Base-by-base conservation (phyloP, 2,113 vertebrate genomes). In the Gallinago undulata region DNA sequence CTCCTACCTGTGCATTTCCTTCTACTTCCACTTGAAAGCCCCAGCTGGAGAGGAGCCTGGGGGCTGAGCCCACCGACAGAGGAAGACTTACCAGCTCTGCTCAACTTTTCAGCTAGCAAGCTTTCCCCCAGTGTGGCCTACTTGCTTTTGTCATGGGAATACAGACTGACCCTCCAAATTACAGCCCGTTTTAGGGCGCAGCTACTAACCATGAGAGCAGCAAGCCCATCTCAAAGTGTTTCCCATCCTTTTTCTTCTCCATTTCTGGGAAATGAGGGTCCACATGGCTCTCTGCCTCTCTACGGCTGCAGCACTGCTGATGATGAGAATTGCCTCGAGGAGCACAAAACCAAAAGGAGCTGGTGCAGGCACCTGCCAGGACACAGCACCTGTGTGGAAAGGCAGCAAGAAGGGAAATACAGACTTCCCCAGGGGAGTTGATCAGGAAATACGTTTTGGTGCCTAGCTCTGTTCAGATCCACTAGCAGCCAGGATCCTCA, bases 11-110 rank as follows among this genome's bases (percentile, higher is more conserved):
- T 7, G 0, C 13, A 6, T 57, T 89, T 89, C 18, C 21, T 77
- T 60, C 59, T 43, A 33, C 27, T 37, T 74, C 39, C 21, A 21
- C 28, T 48, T 62, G 41, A 66, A 91, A 77, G 59, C 16, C 14
- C 6, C 31, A 66, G 30, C 23, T 31, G 0, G 0, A 62, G 2
- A 41, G 41, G 8, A 68, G 4, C n/a, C 41, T 37, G 25, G 22
- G 18, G 22, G 13, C n/a, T 79, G 74, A 91, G 9, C 41, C 35
- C 31, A 55, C 18, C 3, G 2, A 48, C 41, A 63, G 19, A 50
- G 8, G 22, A 67, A 41, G 2, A 39, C 17, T 87, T 69, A 62
- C 37, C 56, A 63, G 51, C 41, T 91, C 77, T 35, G 1, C 55
- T 57, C 6, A 3, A 10, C 67, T 91, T 91, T 93, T 62, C 41